These are phyloP conservation scores for Cosmia trapezina DNA, from an alignment of 2,888 invertebrate genomes.

Conservation along the genomic window DNA sequence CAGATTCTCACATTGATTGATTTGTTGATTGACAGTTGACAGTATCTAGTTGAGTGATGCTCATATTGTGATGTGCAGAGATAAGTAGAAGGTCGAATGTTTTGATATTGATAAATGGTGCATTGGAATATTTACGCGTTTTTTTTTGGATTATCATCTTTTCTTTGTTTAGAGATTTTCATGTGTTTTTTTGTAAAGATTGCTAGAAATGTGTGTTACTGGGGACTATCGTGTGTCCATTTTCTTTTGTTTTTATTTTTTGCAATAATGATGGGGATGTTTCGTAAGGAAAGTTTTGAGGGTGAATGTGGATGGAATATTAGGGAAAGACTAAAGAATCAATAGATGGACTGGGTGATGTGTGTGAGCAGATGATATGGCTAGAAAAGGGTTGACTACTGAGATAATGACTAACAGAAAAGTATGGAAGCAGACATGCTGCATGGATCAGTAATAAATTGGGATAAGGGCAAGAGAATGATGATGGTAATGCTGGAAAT, in stretches of 20 bases:
- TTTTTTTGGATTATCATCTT: background rate
- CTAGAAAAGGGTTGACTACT: background rate
- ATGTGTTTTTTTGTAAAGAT: background rate
- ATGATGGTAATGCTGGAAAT: background rate
- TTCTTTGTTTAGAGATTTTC: background rate
- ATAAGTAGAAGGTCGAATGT: constrained; percentile 48
- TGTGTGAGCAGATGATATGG: no score
- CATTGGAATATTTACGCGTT: constrained; percentile 9
- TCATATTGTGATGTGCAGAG: constrained; percentile 33
- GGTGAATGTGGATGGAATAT: background rate
- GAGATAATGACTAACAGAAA: background rate
- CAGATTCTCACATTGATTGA: constrained; percentile 65
- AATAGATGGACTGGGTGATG: no score
- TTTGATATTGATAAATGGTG: constrained; percentile 28
- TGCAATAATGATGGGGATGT: background rate
- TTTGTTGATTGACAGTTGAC: constrained; percentile 63
- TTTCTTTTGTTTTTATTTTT: background rate
- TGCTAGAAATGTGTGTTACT: no score
- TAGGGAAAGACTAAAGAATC: background rate
- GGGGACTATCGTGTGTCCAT: no score
- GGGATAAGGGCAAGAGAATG: no score
- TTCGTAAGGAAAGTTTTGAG: background rate
- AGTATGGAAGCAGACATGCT: background rate
- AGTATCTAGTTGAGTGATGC: constrained; percentile 60
- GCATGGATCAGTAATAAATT: background rate